Conservation (phyloP, 1,140 invertebrate species). For the Diachasmimorpha longicaudata region DNA sequence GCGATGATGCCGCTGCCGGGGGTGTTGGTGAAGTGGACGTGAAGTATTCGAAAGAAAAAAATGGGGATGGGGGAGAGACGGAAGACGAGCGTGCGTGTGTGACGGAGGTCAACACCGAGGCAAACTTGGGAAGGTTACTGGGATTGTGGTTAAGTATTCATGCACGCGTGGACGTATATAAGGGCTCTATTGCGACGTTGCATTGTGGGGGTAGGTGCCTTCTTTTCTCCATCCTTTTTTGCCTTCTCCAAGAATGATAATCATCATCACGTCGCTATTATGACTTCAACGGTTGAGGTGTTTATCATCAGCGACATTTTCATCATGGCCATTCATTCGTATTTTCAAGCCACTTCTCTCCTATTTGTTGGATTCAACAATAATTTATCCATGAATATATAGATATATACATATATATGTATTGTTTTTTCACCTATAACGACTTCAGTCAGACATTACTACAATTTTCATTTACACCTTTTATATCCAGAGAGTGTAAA, state of each 20-base stretch:
- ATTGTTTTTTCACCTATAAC: too few species aligned
- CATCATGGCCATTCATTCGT: background rate
- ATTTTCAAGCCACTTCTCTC: background rate
- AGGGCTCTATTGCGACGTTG: conserved; percentile 3
- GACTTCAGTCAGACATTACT: too few species aligned
- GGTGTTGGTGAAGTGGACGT: conserved; percentile 27
- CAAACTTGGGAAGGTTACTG: conserved; percentile 14
- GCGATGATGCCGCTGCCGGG: conserved; percentile 7
- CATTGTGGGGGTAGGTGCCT: background rate
- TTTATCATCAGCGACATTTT: conserved; percentile 16
- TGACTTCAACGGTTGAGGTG: conserved; percentile 33
- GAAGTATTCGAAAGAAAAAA: conserved; percentile 12
- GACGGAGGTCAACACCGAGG: conserved; percentile 22
- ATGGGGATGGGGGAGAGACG: background rate
- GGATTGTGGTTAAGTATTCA: conserved; percentile 27
- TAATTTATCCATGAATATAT: background rate
- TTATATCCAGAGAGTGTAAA: too few species aligned
- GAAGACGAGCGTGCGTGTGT: conserved; percentile 11
- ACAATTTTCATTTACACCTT: background rate
- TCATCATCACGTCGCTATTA: conserved; percentile 30
- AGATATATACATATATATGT: too few species aligned
- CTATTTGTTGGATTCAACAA: conserved; percentile 15
- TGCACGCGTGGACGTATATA: conserved; percentile 17
- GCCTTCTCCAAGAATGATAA: conserved; percentile 19
- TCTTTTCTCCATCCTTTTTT: background rate